Base-by-base conservation (phyloP, 2,888 invertebrate species). In the Campoplex nolae region DNA sequence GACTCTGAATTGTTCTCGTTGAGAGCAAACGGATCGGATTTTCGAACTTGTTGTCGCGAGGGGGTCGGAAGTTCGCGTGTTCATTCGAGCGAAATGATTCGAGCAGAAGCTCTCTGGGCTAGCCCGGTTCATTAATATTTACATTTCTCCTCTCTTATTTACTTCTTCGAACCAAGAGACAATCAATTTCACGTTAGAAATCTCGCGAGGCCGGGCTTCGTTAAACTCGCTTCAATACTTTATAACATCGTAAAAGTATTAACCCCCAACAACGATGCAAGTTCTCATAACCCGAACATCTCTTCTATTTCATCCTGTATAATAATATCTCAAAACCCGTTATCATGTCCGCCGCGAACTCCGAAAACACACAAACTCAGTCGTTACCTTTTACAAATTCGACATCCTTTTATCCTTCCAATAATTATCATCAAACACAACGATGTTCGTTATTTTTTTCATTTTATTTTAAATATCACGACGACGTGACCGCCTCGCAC, bases 241-340 rank as follows among this genome's bases (percentile, higher is more conserved):
- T 58, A 70, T 76, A 68, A 68, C 38, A 56, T 76, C 76, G 51
- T 83, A 56, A 70, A 83, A 76, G 48, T 62, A 32, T 76, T 23
- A 76, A 7, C 42, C 13, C 28, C 16, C 6, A 58, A 74, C 62
- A 38, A 76, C 38, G 28, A 58, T 32, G n/a, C 38, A 23, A 75
- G 42, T 45, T 58, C 28, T 54, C 54, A 32, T 54, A 73, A 73
- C 32, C 32, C n/a, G 18, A 73, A 1, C 35, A 54, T 73, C 32
- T 54, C 32, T 54, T 28, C 74, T 68, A 45, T 56, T 45, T 28
- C 18, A 9, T 62, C 35, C 18, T 23, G 23, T 3, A 38, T 23
- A n/a, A 23, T 23, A 8, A 9, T 7, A 54, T 42, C 56, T 56
- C 9, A 42, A 38, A 38, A 38, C 28, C 56, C 38, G 23, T 35